Evolutionary conservation across 2,113 vertebrate species (phyloP).

Genomic region (Chionomys nivalis): DNA sequence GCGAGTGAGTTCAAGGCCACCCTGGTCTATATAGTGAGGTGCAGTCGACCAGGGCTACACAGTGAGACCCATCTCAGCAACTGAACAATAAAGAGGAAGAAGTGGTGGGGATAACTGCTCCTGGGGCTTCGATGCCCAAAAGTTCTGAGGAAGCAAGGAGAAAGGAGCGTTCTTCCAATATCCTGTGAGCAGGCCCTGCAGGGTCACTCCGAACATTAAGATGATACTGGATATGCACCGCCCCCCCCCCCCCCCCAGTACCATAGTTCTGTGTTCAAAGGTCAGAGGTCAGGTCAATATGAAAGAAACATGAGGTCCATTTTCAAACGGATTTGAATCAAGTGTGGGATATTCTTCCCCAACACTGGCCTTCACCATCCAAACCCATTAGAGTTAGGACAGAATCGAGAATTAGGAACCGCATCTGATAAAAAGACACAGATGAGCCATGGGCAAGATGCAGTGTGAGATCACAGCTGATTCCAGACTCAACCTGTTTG

Average conservation of each 20-base stretch:
- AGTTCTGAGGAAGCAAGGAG: not conserved
- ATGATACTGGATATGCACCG: accelerated
- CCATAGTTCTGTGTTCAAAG: not conserved
- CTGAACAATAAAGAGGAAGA: not conserved
- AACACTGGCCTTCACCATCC: not conserved
- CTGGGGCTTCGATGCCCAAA: not conserved
- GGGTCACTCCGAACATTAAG: accelerated
- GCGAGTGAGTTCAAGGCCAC: not conserved
- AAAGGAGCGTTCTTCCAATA: accelerated
- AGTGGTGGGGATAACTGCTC: not conserved
- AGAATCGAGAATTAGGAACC: not conserved
- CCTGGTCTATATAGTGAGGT: not conserved
- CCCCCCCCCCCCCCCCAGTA: too few relatives aligned
- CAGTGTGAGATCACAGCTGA: accelerated
- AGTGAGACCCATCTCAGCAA: not conserved
- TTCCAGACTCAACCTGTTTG: not conserved
- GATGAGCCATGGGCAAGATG: not conserved
- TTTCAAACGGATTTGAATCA: not conserved
- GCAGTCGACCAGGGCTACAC: not conserved
- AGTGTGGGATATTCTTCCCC: not conserved
- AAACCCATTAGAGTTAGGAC: not conserved
- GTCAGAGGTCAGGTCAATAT: not conserved
- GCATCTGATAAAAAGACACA: not conserved
- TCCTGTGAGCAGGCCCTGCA: not conserved
- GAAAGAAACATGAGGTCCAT: not conserved